Percentiles rank a stretch among this genome's conserved stretches.
These are phyloP conservation scores for Penaeus monodon DNA, from an alignment of 2,888 invertebrate species.

Conservation along the genomic window DNA sequence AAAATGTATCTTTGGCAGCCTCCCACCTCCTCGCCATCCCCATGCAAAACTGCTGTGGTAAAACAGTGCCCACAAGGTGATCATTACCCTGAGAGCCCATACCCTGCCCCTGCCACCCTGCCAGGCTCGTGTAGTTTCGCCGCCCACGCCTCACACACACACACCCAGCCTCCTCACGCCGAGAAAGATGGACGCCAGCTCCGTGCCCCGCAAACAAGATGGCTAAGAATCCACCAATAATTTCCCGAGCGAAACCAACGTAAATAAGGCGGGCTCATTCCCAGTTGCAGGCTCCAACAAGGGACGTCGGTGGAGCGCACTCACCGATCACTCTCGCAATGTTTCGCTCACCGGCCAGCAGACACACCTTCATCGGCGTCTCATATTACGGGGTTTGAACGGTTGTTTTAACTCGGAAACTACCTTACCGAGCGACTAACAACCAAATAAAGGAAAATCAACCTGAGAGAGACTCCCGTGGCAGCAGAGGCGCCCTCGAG, in stretches of 20 bases:
- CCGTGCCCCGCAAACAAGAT: constrained; percentile 60
- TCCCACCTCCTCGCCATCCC: too few species aligned
- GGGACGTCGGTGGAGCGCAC: constrained; percentile 33
- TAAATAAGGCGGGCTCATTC: constrained; percentile 61
- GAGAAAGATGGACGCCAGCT: constrained; percentile 50
- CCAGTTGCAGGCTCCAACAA: constrained; percentile 55
- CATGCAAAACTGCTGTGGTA: too few species aligned
- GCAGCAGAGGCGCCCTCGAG: background rate
- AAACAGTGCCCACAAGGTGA: background rate
- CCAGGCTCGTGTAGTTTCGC: background rate
- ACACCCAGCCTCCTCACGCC: constrained; percentile 30
- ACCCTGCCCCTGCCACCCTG: background rate
- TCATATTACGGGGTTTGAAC: too few species aligned
- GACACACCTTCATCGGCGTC: background rate
- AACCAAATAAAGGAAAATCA: background rate
- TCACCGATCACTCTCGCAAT: constrained; percentile 35
- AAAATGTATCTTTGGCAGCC: background rate
- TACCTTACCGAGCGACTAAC: background rate
- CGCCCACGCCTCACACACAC: too few species aligned
- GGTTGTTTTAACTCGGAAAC: too few species aligned
- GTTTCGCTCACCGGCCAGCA: constrained; percentile 49
- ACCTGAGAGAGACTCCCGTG: background rate
- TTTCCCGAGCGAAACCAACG: constrained; percentile 62
- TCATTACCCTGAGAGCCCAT: constrained; percentile 3
- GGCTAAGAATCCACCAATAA: constrained; percentile 62